Base-by-base conservation (phyloP, 2,113 vertebrate genomes). In the Dascyllus trimaculatus region DNA sequence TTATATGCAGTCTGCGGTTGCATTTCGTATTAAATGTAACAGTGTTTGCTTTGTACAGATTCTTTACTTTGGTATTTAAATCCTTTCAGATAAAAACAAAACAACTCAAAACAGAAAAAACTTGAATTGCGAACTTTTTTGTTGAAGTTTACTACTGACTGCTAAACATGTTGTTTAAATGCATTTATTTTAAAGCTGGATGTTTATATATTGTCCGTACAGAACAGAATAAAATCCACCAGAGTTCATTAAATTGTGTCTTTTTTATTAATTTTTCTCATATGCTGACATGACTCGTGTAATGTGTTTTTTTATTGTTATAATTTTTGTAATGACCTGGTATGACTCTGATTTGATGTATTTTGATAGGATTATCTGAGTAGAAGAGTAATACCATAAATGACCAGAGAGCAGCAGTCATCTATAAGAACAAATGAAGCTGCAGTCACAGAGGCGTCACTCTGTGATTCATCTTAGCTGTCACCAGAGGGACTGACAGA, bases 151-250 rank as follows among this genome's bases (percentile, higher is more conserved):
- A 66, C 24, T 61, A 56, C 14, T 45, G 22, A 52, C 35, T 35
- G 8, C 57, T 59, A 72, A 80, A 80, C 19, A 40, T 54, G 46
- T 46, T 43, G 22, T 86, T 52, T 78, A 32, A 84, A 67, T 59
- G 11, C 1, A 75, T 76, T 73, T 2, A 52, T 73, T 81, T 80
- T 73, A 14, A 79, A 66, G 62, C 61, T 75, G 68, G 65, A 61
- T 81, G 68, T 88, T 76, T 67, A 45, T 70, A 57, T 73, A 18
- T 57, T 66, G 54, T 81, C 43, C n/a, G 6, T 73, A 53, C 29
- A 66, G 21, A 71, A 54, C 59, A 43, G 29, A 82, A 83, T 84
- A 81, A 85, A 91, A 66, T 80, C 48, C 54, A 74, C 17, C 21
- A 60, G 14, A 67, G 10, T 78, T 65, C 69, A 43, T 78, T 46